Percentiles rank a stretch among this genome's conserved stretches.
phyloP scores from a whole-genome alignment of 1,140 invertebrate species.

The Zelostemma sp. region DNA sequence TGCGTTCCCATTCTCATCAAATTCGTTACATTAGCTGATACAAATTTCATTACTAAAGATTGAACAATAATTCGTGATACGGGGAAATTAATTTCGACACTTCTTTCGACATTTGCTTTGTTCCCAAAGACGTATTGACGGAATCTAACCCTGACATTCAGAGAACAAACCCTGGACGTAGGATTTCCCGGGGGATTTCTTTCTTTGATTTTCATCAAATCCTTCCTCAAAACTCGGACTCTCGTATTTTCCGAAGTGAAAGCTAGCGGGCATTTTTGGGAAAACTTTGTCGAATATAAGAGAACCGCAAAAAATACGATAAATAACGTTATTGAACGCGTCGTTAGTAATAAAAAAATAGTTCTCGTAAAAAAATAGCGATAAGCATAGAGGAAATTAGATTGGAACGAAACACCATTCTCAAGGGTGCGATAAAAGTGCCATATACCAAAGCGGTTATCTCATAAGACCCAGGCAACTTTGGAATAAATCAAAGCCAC shows the following conservation, averaged over 20 bases:
- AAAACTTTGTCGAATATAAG: too few relatives aligned
- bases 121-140: neutral
- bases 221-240: neutral
- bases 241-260: neutral
- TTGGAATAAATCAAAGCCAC: too few relatives aligned
- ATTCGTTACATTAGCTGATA: neutral
- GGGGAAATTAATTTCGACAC: too few relatives aligned
- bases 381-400: slow-evolving; percentile 12
- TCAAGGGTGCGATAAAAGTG: slow-evolving; percentile 24
- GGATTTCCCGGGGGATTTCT: neutral
- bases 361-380: slow-evolving; percentile 8
- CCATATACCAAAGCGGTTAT: too few relatives aligned
- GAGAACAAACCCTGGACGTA: neutral
- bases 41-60: neutral
- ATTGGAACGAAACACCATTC: slow-evolving; percentile 20
- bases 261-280: too few relatives aligned
- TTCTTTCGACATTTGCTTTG: neutral
- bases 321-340: too few relatives aligned
- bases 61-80: too few relatives aligned
- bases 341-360: too few relatives aligned
- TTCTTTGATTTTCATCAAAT: neutral
- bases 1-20: slow-evolving; percentile 6
- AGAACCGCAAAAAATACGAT: too few relatives aligned
- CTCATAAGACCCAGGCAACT: too few relatives aligned
- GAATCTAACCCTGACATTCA: neutral